Conservation (phyloP, 2,113 vertebrate genomes). For the Platanista minor region DNA sequence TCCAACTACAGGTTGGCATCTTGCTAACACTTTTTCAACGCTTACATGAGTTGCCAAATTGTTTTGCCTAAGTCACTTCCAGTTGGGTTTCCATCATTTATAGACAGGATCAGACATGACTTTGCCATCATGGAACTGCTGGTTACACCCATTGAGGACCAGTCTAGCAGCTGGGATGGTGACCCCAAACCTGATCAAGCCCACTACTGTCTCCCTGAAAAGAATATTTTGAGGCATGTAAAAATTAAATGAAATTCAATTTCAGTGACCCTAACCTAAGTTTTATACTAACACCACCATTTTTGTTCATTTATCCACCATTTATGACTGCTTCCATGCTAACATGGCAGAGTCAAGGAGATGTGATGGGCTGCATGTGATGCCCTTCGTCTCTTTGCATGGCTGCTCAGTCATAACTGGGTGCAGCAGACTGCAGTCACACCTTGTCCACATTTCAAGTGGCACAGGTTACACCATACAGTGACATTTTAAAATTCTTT, state of each 20-base stretch:
- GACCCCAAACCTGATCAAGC: not conserved
- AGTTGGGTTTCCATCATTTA: not conserved
- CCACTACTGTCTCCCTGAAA: not conserved
- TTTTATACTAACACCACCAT: not conserved
- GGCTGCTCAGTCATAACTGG: not conserved
- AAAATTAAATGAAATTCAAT: not conserved
- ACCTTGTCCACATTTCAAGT: not conserved
- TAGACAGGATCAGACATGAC: not conserved
- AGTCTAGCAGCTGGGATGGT: not conserved
- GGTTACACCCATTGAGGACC: not conserved
- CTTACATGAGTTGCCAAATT: not conserved
- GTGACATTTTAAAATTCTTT: not conserved
- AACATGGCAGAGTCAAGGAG: too few species aligned
- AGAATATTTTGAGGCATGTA: not conserved
- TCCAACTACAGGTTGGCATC: not conserved
- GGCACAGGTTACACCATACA: not conserved
- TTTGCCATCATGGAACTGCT: not conserved
- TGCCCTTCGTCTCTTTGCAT: not conserved
- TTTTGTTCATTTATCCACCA: not conserved
- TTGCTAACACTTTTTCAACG: not conserved
- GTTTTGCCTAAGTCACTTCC: not conserved
- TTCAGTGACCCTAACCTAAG: not conserved
- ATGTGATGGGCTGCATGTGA: rapidly evolving
- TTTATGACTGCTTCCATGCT: not conserved
- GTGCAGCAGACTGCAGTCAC: not conserved